Evolutionary conservation across 2,113 vertebrate species (phyloP).

Genomic region (Elgaria multicarinata): DNA sequence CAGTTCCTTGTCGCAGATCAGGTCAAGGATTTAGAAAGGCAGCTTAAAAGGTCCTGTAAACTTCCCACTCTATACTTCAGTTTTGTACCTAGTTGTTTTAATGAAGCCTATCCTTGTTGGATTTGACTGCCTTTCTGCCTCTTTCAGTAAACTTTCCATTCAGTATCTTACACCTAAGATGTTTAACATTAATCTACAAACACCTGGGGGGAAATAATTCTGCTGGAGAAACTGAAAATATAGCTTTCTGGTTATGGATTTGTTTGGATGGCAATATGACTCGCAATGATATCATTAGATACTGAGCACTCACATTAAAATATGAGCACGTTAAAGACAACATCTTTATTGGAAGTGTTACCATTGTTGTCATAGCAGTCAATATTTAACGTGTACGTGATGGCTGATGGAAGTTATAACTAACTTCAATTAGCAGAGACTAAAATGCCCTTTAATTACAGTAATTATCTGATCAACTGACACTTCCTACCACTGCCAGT

Average conservation of each 20-base stretch:
- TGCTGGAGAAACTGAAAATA: background rate
- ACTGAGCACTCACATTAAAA: conserved; percentile 50
- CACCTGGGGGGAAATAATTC: too few species aligned
- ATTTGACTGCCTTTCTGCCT: background rate
- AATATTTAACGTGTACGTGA: conserved; percentile 23
- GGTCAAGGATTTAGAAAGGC: background rate
- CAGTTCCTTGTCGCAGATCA: too few species aligned
- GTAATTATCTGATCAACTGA: background rate
- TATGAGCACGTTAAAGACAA: conserved; percentile 43
- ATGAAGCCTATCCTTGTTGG: background rate
- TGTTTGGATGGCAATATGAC: conserved; percentile 39
- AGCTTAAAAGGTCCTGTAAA: background rate
- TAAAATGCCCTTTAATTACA: background rate
- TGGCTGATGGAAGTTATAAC: conserved; percentile 19
- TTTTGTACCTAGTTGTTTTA: background rate
- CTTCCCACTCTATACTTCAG: background rate
- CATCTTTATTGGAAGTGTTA: conserved; percentile 38
- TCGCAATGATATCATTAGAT: conserved; percentile 68
- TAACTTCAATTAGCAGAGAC: conserved; percentile 17
- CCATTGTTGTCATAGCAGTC: conserved; percentile 44
- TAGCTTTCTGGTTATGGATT: background rate
- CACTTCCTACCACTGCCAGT: accelerated
- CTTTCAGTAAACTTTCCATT: background rate
- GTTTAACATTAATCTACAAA: background rate
- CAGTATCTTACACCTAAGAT: background rate